Base-by-base conservation (phyloP, 2,797 vertebrate species). In the Oryzias sinensis region DNA sequence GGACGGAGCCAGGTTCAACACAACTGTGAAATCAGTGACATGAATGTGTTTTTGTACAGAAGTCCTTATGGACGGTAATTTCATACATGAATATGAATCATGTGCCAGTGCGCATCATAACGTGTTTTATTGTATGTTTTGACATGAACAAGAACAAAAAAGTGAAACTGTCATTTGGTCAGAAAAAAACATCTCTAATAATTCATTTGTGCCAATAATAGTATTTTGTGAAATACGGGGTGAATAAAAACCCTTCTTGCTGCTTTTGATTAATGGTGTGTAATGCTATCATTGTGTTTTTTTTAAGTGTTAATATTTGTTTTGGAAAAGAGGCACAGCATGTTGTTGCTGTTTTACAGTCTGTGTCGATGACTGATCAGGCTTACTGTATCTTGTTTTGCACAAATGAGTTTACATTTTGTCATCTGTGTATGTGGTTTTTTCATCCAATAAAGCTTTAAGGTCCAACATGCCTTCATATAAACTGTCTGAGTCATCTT, bases 371-470 rank as follows among this genome's bases (percentile, higher is more conserved):
- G 40, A 64, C 37, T 20, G 57, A 57, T 18, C 11, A 43, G 59
- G 70, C 42, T 47, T 2, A 56, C 45, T 54, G 43, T n/a, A 37
- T 70, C 0, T 16, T 78, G 66, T 62, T 79, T 80, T 82, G 50
- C 68, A 76, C 49, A 59, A 65, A 43, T 58, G 42, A 14, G 62
- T 67, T 65, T 59, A 68, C 48, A 43, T 46, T 7, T 55, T 20
- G 13, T 2, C 56, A 45, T 18, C 22, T 74, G 56, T 76, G 45
- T 45, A 1, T 43, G 4, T 45, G 41, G 8, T 33, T 18, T 14
- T 81, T 82, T 37, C 77, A 72, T 66, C 0, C 20, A 51, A 65
- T 14, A 17, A 70, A 52, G 45, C 1, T n/a, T 27, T 43, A 43
- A 5, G 4, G 2, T 37, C 33, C 33, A 37, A 37, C 9, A 11